Conservation (phyloP, 2,113 vertebrate genomes). For the Hippocampus guttulatus region DNA sequence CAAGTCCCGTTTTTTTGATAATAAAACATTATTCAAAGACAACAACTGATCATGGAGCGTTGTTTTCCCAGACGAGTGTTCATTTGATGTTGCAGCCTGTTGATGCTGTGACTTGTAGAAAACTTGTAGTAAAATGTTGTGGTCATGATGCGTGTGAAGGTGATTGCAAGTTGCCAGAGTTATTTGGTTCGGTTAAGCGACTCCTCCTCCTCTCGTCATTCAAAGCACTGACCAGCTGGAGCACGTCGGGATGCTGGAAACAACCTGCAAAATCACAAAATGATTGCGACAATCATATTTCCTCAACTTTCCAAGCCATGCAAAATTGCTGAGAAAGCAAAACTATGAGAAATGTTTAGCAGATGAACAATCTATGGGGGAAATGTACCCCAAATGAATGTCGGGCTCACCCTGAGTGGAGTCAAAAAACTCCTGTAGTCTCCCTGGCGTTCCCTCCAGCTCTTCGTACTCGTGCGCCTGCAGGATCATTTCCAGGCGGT, state of each 20-base stretch:
- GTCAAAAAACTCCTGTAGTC: conserved; percentile 90
- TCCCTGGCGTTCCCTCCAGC: conserved; percentile 82
- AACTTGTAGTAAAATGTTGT: neutral
- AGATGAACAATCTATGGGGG: neutral
- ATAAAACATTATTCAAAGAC: conserved; percentile 1
- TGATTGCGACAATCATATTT: neutral
- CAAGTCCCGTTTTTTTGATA: conserved; percentile 1
- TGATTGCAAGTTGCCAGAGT: neutral
- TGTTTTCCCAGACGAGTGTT: neutral
- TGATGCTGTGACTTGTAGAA: neutral
- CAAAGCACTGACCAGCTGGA: conserved; percentile 80
- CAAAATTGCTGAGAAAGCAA: conserved; percentile 1
- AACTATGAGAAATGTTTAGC: neutral
- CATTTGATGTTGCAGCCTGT: neutral
- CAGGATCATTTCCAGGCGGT: conserved; percentile 95
- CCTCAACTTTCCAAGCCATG: neutral
- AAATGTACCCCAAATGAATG: neutral
- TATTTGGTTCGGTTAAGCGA: conserved; percentile 46
- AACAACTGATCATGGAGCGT: neutral
- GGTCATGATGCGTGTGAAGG: conserved; percentile 29
- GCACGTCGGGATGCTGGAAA: conserved; percentile 88
- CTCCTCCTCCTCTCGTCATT: conserved; percentile 76
- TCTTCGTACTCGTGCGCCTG: conserved; percentile 94
- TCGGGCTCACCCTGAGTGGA: conserved; percentile 79
- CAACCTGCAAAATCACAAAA: conserved; percentile 71